A percentile compares a stretch with the other conserved stretches of the same genome.
Conservation (phyloP, 2,888 invertebrate genomes). For the Pelosia muscerda region DNA sequence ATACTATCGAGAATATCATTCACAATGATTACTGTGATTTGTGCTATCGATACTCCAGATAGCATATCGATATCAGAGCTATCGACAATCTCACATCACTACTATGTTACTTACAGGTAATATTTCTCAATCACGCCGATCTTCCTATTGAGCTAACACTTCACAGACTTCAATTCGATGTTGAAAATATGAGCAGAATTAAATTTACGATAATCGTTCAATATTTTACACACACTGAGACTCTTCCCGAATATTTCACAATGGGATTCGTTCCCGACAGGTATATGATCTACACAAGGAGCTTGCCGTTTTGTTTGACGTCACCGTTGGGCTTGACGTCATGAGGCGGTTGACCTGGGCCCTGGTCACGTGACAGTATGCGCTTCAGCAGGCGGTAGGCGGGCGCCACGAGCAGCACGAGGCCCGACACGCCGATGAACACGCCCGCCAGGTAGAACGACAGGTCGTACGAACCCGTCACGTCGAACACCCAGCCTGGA, state of each 20-base stretch:
- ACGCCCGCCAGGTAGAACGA: slow-evolving; percentile 94
- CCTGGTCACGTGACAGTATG: not conserved
- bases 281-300: slow-evolving; percentile 29
- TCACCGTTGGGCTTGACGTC: slow-evolving; percentile 48
- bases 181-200: not conserved
- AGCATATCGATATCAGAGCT: not conserved
- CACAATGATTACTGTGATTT: not conserved
- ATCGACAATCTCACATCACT: not conserved
- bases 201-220: not conserved
- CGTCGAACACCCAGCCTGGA: slow-evolving; percentile 93
- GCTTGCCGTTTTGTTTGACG: slow-evolving; percentile 62
- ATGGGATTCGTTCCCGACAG: not conserved
- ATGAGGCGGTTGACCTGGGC: not conserved
- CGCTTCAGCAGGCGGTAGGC: slow-evolving; percentile 45
- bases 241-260: not conserved
- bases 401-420: slow-evolving; percentile 83
- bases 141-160: not conserved
- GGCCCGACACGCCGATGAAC: slow-evolving; percentile 92
- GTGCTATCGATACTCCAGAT: not conserved
- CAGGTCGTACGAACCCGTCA: slow-evolving; percentile 91
- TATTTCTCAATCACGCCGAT: not conserved
- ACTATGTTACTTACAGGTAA: not conserved
- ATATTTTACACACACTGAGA: not conserved
- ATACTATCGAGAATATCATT: not conserved
- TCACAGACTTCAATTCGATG: slow-evolving; percentile 9